These are phyloP conservation scores for Drosophila bifasciata DNA, from an alignment of 1,140 invertebrate species.

Conservation along the genomic window DNA sequence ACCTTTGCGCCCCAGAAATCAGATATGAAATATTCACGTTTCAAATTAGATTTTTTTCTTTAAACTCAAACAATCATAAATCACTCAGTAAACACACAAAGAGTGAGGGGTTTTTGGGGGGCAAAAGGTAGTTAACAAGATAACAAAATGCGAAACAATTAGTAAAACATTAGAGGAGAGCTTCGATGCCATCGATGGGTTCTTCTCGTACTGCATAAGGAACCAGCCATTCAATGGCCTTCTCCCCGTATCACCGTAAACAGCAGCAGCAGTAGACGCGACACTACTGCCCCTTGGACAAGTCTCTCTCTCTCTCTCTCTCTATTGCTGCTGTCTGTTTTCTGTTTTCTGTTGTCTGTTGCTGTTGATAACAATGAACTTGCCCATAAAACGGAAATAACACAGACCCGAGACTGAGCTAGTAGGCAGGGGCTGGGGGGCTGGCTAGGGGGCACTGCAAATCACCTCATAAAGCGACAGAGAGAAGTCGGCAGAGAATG, in stretches of 20 bases:
- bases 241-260: too few species aligned
- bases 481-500: constrained; percentile 7
- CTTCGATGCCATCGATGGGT: constrained; percentile 12
- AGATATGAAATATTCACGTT: too few species aligned
- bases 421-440: not conserved
- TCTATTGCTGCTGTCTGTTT: not conserved
- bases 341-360: not conserved
- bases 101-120: not conserved
- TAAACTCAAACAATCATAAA: too few species aligned
- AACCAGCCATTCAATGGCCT: too few species aligned
- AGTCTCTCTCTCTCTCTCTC: too few species aligned
- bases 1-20: too few species aligned
- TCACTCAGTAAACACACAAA: too few species aligned
- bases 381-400: constrained; percentile 28
- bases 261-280: too few species aligned
- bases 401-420: constrained; percentile 3
- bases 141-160: constrained; percentile 34
- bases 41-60: too few species aligned
- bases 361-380: constrained; percentile 36
- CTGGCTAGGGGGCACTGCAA: constrained; percentile 3
- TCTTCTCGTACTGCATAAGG: not conserved
- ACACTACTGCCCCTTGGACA: too few species aligned
- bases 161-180: constrained; percentile 28
- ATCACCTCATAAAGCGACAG: constrained; percentile 32
- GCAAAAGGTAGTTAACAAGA: not conserved